phyloP scores from a whole-genome alignment of 2,888 invertebrate species.

The Athalia circularis region DNA sequence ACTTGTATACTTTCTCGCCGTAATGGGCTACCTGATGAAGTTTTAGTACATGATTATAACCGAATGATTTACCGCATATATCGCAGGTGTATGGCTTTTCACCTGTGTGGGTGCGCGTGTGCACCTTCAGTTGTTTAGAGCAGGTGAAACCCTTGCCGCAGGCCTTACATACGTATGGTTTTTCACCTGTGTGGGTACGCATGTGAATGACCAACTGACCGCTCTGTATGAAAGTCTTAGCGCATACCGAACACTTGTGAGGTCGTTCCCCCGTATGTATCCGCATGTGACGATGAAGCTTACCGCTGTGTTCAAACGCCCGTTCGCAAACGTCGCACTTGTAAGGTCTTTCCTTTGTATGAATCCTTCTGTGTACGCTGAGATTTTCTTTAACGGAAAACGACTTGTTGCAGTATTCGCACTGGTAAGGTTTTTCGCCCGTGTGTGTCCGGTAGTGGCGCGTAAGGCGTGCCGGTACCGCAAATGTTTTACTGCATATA shows the following conservation, averaged over 20 bases:
- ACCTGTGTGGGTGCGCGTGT: conserved; percentile 93
- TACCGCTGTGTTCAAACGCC: conserved; percentile 94
- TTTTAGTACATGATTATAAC: conserved; percentile 93
- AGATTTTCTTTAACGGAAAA: conserved; percentile 95
- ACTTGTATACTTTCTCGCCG: conserved; percentile 94
- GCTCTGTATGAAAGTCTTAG: conserved; percentile 93
- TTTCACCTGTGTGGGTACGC: conserved; percentile 92
- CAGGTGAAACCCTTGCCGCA: conserved; percentile 95
- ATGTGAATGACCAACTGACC: conserved; percentile 94
- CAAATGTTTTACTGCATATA: conserved; percentile 93
- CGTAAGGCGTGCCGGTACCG: conserved; percentile 89
- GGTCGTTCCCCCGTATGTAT: conserved; percentile 94
- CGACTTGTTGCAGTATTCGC: conserved; percentile 93
- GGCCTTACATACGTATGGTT: conserved; percentile 86
- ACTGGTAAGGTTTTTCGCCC: conserved; percentile 92
- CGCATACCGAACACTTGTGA: conserved; percentile 91
- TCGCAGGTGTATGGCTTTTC: conserved; percentile 94
- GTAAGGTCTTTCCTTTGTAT: conserved; percentile 94
- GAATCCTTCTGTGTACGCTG: conserved; percentile 90
- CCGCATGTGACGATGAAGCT: conserved; percentile 91
- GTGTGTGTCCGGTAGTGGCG: conserved; percentile 94
- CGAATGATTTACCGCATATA: conserved; percentile 92
- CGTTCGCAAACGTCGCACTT: conserved; percentile 92
- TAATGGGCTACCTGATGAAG: conserved; percentile 93
- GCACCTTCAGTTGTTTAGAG: conserved; percentile 93